Conservation (phyloP, 2,113 vertebrate species). For the Arizona elegans region DNA sequence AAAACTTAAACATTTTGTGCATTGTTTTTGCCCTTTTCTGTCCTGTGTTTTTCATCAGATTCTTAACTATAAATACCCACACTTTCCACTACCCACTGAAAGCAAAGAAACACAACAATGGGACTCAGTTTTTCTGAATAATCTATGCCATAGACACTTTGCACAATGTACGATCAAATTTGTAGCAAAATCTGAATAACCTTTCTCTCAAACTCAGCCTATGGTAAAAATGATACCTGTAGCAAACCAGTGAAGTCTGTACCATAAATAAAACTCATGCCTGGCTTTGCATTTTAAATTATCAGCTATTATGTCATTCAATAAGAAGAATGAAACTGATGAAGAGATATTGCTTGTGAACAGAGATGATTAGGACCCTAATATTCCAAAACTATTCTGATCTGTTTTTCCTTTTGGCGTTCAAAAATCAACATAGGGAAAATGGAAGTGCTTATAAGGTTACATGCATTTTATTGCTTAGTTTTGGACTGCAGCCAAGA, state of each 20-base stretch:
- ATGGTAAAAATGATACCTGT: background rate
- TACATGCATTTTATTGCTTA: background rate
- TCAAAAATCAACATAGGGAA: background rate
- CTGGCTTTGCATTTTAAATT: background rate
- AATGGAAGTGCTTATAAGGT: background rate
- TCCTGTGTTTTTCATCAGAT: background rate
- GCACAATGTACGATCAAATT: background rate
- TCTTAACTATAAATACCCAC: background rate
- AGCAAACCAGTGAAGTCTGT: background rate
- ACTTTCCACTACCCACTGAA: background rate
- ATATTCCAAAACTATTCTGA: background rate
- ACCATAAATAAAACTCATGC: background rate
- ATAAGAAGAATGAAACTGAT: background rate
- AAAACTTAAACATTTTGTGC: background rate
- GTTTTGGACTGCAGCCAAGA: background rate
- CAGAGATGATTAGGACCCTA: background rate
- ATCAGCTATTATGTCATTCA: background rate
- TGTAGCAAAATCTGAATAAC: background rate
- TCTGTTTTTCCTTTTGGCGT: background rate
- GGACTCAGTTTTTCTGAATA: background rate
- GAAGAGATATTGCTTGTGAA: background rate
- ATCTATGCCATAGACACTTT: background rate
- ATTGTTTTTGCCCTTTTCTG: background rate
- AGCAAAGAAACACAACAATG: background rate
- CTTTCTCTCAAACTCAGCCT: background rate